These are phyloP conservation scores for Athrips mouffetella DNA, from an alignment of 2,888 invertebrate genomes.

Conservation along the genomic window DNA sequence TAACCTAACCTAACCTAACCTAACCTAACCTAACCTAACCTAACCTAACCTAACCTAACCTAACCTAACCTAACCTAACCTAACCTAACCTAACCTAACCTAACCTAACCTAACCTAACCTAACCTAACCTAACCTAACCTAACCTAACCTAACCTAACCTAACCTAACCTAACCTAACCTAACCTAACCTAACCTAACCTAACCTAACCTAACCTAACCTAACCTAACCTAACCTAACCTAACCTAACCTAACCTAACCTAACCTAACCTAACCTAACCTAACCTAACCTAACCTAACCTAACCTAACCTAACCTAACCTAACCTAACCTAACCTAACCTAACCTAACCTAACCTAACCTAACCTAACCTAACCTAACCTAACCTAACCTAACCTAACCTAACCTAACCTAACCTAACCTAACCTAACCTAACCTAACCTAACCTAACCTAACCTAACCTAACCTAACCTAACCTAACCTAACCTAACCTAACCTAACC, in stretches of 20 bases:
- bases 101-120: conserved; percentile 19
- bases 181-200: conserved; percentile 18
- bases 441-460: conserved; percentile 3
- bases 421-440: conserved; percentile 18
- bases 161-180: conserved; percentile 19
- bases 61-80: conserved; percentile 18
- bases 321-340: conserved; percentile 3
- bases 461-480: conserved; percentile 19
- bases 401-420: conserved; percentile 19
- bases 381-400: conserved; percentile 3
- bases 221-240: conserved; percentile 19
- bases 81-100: conserved; percentile 3
- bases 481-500: conserved; percentile 18
- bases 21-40: conserved; percentile 3
- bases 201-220: conserved; percentile 3
- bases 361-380: conserved; percentile 18
- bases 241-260: conserved; percentile 18
- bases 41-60: conserved; percentile 19
- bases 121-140: conserved; percentile 18
- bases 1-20: conserved; percentile 27
- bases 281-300: conserved; percentile 19
- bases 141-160: conserved; percentile 3
- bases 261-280: conserved; percentile 3
- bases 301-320: conserved; percentile 18
- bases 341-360: conserved; percentile 19